Base-by-base conservation (phyloP, 2,113 vertebrate species). In the Columbina picui region DNA sequence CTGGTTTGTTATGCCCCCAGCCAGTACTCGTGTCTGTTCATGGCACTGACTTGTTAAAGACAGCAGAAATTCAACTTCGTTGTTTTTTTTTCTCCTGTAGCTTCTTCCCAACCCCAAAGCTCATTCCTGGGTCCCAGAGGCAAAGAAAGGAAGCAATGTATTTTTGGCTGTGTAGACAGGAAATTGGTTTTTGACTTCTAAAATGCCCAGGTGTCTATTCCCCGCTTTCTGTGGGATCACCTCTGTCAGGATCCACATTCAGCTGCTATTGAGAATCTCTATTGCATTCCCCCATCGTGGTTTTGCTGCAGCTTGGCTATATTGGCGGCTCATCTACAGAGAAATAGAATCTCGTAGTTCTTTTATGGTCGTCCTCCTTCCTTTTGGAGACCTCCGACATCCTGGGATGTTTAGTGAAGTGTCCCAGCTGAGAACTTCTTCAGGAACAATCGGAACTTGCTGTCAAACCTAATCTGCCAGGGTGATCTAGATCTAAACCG, bases 11-110 rank as follows among this genome's bases (percentile, higher is more conserved):
- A 3, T 1, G 8, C 4, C 25, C n/a, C 47, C 22, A 65, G 78
- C 76, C 70, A 63, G 56, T 16, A 1, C 77, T 2, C 56, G 2
- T 49, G 80, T 3, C 79, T 25, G 56, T 41, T 77, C 32, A 5
- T 27, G 2, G 84, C 45, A 12, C 55, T 21, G 23, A 61, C 32
- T 32, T 55, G 50, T 65, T 74, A 53, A 32, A 16, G 67, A 2
- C 79, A 68, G 80, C 87, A 93, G 55, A 94, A 92, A 93, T 84
- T 67, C 84, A 77, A 88, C 45, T 50, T 77, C 17, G 41, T 21
- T 36, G 11, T 79, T 53, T 21, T 56, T 56, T 23, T 14, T 16
- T 16, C 55, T 80, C 25, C 79, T n/a, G 56, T 55, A 21, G 45
- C 69, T 92, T 47, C 19, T 39, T 36, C n/a, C 26, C 39, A 29